phyloP scores from a whole-genome alignment of 2,888 invertebrate genomes.

The Drosophila borborema region DNA sequence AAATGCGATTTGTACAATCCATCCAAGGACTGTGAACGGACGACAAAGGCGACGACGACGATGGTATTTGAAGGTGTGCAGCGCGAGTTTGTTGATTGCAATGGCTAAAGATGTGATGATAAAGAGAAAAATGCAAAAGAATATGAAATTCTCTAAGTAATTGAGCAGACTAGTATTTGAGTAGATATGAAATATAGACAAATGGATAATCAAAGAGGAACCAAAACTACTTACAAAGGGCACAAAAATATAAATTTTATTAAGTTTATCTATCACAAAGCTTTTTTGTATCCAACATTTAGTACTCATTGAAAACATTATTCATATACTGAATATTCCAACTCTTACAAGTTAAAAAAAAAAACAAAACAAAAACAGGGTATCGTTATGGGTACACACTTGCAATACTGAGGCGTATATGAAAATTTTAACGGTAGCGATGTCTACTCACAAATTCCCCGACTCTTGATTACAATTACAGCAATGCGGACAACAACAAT shows the following conservation, averaged over 20 bases:
- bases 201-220: no score
- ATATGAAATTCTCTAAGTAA: not conserved
- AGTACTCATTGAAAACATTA: no score
- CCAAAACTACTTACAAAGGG: no score
- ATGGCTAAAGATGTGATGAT: slow-evolving; percentile 67
- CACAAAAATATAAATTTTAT: no score
- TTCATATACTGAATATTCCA: no score
- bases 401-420: not conserved
- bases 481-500: slow-evolving; percentile 17
- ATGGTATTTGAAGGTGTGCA: slow-evolving; percentile 44
- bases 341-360: not conserved
- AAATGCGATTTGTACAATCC: slow-evolving; percentile 27
- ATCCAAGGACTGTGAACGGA: slow-evolving; percentile 16
- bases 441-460: slow-evolving; percentile 12
- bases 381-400: slow-evolving; percentile 6
- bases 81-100: slow-evolving; percentile 59
- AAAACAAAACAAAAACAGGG: not conserved
- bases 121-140: slow-evolving; percentile 43
- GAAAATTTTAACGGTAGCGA: slow-evolving; percentile 22
- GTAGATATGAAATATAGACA: not conserved
- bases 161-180: not conserved
- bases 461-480: slow-evolving; percentile 61
- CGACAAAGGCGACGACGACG: not conserved
- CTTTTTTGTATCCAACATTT: no score
- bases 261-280: no score